Base-by-base conservation (phyloP, 2,797 vertebrate genomes). In the Melanotaenia boesemani region DNA sequence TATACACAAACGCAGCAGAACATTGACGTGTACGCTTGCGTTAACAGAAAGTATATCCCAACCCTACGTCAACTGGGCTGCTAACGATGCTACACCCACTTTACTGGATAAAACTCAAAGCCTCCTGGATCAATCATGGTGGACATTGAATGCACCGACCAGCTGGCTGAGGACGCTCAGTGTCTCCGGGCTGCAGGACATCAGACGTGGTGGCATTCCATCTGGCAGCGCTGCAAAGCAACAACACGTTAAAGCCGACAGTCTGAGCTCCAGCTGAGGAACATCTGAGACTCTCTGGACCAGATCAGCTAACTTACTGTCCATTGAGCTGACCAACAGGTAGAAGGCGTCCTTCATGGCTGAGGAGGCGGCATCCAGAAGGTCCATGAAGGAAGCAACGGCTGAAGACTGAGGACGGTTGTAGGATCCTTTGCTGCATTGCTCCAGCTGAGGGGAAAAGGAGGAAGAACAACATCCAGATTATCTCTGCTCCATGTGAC, bases 321-420 rank as follows among this genome's bases (percentile, higher is more conserved):
- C 39, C 65, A 74, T 6, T 0, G 65, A 0, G 22, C 36, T 37
- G 2, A 37, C 36, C 6, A 74, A 32, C 12, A 74, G 11, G n/a
- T 37, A 11, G 11, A 37, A 8, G 0, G 64, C 37, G 1, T 68
- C 30, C 28, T 16, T 61, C 20, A 7, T 44, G 4, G n/a, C 16
- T 4, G 0, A 4, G 59, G 65, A 63, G 18, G 65, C 9, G 0
- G 36, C 13, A 15, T 61, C 15, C 0, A 74, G 24, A 22, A 62
- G 13, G 6, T 67, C 63, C 57, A 74, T 41, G 16, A 75, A 68
- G 30, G 59, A 63, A 0, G 50, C 62, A 7, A 75, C 37, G 15
- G 7, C 22, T 30, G 28, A 10, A 36, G 65, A 57, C 24, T 1
- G 5, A 5, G 54, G 24, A 13, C 1, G 15, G 37, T 63, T 52